These are phyloP conservation scores for Xestia ashworthii DNA, from an alignment of 2,888 invertebrate species.

Conservation along the genomic window DNA sequence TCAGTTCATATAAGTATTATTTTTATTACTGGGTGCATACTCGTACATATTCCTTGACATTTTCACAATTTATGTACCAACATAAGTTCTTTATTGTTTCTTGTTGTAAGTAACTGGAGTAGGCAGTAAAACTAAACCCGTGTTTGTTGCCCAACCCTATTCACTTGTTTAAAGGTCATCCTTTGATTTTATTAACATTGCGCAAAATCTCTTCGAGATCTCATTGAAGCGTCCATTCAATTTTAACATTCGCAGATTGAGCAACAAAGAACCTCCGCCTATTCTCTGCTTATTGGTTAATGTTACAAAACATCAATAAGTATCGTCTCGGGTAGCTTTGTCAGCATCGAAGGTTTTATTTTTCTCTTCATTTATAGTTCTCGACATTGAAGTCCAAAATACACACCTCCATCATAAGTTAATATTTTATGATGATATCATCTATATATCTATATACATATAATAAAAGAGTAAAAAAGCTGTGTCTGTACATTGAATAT, in stretches of 20 bases:
- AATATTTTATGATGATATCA: neutral
- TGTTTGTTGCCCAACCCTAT: slow-evolving; percentile 20
- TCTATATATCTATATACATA: too few species aligned
- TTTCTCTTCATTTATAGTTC: neutral
- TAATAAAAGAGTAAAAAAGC: too few species aligned
- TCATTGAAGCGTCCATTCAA: slow-evolving; percentile 42
- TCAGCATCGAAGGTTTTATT: neutral
- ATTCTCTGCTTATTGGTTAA: neutral
- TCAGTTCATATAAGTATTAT: neutral
- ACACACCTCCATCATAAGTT: slow-evolving; percentile 3
- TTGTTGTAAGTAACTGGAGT: neutral
- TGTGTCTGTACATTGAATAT: too few species aligned
- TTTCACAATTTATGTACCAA: neutral
- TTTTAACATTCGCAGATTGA: slow-evolving; percentile 39
- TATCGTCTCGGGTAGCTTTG: slow-evolving; percentile 4
- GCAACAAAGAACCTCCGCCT: slow-evolving; percentile 19
- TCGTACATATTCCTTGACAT: slow-evolving; percentile 34
- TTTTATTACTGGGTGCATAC: neutral
- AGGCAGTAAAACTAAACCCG: neutral
- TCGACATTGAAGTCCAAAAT: neutral
- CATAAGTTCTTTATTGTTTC: slow-evolving; percentile 9
- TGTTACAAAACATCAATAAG: slow-evolving; percentile 31
- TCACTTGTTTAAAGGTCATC: slow-evolving; percentile 29
- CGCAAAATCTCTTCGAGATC: slow-evolving; percentile 30
- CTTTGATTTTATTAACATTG: slow-evolving; percentile 23